Base-by-base conservation (phyloP, 2,888 invertebrate genomes). In the Drosophila paramelanica region DNA sequence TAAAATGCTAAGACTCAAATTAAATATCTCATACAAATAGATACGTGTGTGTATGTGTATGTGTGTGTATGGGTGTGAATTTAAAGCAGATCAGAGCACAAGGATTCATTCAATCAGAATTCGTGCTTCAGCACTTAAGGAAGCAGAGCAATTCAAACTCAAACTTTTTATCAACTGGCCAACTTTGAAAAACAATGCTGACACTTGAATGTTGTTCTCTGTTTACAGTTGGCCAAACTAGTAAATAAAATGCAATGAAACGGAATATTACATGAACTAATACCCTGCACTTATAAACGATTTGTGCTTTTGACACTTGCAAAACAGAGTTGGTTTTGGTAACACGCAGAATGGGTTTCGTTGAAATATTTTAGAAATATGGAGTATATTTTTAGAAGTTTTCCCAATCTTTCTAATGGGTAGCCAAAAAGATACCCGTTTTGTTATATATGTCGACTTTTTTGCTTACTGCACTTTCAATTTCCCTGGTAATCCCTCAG, bases 161-260 rank as follows among this genome's bases (percentile, higher is more conserved):
- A 42, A 81, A 79, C 50, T 71, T 76, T 72, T 66, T 68, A 70
- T 85, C 73, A 64, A 67, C 58, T 58, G 64, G 10, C 33, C 41
- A 60, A 60, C 43, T 66, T 59, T 46, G 31, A n/a, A 53, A 56
- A 62, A 50, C 60, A 58, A 57, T 65, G 67, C 50, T 43, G 73
- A 76, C 67, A 76, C 77, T 79, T 73, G 51, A 67, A 46, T 55
- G 64, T 62, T 55, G 61, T 61, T 57, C 25, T 45, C 45, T 57
- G 45, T 46, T 57, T 49, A 62, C 45, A 42, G 43, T 43, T 27
- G 1, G 2, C 25, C 42, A 57, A 51, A 51, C 51, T 25, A 13
- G 14, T 20, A 31, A 56, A 60, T 13, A 17, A 50, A 62, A n/a
- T 4, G 1, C 11, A 52, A 13, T 17, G 5, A 25, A 10, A 4